These are phyloP conservation scores for Drosophila anomalata DNA, from an alignment of 2,888 invertebrate species.

Conservation along the genomic window DNA sequence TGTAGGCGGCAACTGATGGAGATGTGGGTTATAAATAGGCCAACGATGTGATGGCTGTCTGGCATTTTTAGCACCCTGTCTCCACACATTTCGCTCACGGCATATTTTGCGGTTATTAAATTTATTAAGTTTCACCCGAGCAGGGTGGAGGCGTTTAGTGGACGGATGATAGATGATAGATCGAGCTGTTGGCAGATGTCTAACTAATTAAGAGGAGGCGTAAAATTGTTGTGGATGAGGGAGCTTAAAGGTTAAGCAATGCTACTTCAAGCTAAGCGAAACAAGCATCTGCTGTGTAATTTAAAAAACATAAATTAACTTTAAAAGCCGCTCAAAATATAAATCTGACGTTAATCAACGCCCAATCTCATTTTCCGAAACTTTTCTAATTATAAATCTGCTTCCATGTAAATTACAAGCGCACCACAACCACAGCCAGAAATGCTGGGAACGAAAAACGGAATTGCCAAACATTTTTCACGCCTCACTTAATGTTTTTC, in stretches of 20 bases:
- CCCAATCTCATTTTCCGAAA: conserved; percentile 38
- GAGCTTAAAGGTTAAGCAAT: neutral
- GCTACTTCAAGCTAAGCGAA: neutral
- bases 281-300: neutral
- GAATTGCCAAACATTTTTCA: conserved; percentile 50
- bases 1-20: conserved; percentile 8
- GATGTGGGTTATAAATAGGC: conserved; percentile 52
- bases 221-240: neutral
- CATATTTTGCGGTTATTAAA: conserved; percentile 59
- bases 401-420: conserved; percentile 45
- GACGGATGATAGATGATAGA: conserved; percentile 50
- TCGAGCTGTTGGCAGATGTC: conserved; percentile 48
- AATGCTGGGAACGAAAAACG: neutral
- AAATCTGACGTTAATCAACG: conserved; percentile 33
- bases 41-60: conserved; percentile 44
- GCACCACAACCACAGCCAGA: neutral
- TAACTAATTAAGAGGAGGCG: conserved; percentile 49
- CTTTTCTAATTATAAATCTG: conserved; percentile 58
- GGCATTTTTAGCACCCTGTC: conserved; percentile 39
- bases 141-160: conserved; percentile 9
- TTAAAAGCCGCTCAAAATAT: conserved; percentile 20
- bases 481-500: conserved; percentile 35
- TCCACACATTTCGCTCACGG: conserved; percentile 14
- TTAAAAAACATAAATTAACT: conserved; percentile 9
- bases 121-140: conserved; percentile 42